Evolutionary conservation across 2,113 vertebrate species (phyloP), one percentile per base, ranked within the genome.

Genomic region (Nesogale talazaci): DNA sequence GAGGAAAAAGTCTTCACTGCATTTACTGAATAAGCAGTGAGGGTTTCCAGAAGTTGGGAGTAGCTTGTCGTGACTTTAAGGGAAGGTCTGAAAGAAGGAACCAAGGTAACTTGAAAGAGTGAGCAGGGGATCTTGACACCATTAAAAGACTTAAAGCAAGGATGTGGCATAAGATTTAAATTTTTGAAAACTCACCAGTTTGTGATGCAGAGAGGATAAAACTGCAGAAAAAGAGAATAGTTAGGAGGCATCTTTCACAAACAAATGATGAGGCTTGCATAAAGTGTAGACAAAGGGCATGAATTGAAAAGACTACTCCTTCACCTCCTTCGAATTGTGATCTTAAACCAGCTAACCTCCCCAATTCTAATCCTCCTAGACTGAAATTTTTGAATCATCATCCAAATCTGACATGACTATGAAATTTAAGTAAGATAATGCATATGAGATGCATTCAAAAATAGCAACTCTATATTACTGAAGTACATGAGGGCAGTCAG

Each of bases 11-110:
- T n/a, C 34, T 67, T 88, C 46, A 81, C 40, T 38, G 27, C 27
- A 56, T 87, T 83, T 10, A 12, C 76, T 63, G 59, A 56, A n/a
- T 79, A 40, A 90, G 31, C 56, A 79, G 65, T 90, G 83, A 83
- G 79, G 86, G 57, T 69, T 86, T 80, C 76, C 76, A 90, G 92
- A 93, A 88, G 88, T 9, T 46, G 9, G 12, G 78, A 94, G 79
- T 52, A 15, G 19, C 65, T 31, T 92, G 79, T 31, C 83, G 36
- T 19, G 36, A 74, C 85, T n/a, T 2, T 63, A 79, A 89, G 69
- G 63, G 17, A 74, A 57, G 38, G 9, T 83, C 79, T 86, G 83
- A 72, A 88, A 63, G 65, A 91, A 56, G 57, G 31, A 70, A 67
- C 70, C 20, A 63, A 56, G 86, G 80, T 40, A 63, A 79, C 65